Percentiles rank a stretch among this genome's conserved stretches.
Conservation (phyloP, 1,140 invertebrate genomes). For the Metaphire vulgaris region DNA sequence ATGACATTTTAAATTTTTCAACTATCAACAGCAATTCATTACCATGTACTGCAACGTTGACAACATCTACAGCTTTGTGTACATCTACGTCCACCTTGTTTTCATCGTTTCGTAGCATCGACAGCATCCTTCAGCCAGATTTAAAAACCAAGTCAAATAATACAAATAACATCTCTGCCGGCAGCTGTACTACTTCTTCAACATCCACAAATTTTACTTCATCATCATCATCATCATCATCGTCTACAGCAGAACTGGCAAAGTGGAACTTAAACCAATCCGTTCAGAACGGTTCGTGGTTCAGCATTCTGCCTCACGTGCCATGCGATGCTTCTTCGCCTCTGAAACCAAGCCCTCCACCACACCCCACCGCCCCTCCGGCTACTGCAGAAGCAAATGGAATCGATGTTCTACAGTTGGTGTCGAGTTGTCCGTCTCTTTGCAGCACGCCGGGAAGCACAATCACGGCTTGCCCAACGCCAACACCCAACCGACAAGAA, state of each 20-base stretch:
- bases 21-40: background rate
- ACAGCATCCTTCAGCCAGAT: background rate
- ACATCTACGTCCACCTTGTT: background rate
- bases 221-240: background rate
- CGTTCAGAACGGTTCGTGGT: background rate
- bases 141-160: background rate
- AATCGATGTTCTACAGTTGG: constrained; percentile 35
- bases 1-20: background rate
- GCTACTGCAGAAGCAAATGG: constrained; percentile 24
- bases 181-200: no score
- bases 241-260: background rate
- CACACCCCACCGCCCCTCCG: background rate
- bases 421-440: constrained; percentile 32
- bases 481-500: background rate
- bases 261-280: background rate
- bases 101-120: background rate
- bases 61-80: background rate
- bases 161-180: no score
- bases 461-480: background rate
- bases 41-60: background rate
- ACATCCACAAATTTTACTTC: no score
- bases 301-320: constrained; percentile 11
- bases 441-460: constrained; percentile 12
- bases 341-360: background rate
- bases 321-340: constrained; percentile 19